phyloP scores from a whole-genome alignment of 2,888 invertebrate genomes.

The Ommatoiulus sabulosus region DNA sequence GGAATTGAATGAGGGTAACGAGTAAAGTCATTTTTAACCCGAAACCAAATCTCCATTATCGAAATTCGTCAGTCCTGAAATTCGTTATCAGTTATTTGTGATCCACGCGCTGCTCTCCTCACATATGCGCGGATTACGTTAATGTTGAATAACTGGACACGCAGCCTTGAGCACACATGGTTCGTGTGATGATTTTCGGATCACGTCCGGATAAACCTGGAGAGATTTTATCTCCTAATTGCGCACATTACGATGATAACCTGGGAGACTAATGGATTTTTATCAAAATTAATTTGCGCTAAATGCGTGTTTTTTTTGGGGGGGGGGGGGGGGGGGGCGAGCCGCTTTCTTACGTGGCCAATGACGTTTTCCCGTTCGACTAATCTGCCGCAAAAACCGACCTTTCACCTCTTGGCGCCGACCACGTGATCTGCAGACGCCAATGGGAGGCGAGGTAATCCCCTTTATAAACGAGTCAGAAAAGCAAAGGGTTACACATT shows the following conservation, averaged over 20 bases:
- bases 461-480: not conserved
- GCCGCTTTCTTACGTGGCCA: not conserved
- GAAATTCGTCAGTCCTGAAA: not conserved
- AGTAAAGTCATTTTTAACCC: not conserved
- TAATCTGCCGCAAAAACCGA: not conserved
- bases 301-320: not conserved
- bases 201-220: not conserved
- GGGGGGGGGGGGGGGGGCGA: not conserved
- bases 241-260: not conserved
- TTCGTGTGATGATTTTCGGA: not conserved
- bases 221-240: constrained; percentile 6
- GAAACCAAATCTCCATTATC: not conserved
- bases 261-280: not conserved
- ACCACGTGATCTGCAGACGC: not conserved
- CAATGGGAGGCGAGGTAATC: constrained; percentile 11
- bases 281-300: not conserved
- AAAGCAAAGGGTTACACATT: constrained; percentile 9
- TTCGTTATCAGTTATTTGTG: not conserved
- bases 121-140: not conserved
- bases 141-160: not conserved
- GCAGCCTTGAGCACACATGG: not conserved
- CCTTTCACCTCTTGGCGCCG: not conserved
- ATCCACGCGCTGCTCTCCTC: not conserved
- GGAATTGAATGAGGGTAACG: not conserved
- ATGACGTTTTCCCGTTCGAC: not conserved